Evolutionary conservation across 2,113 vertebrate species (phyloP).

Genomic region (Microcebus griseorufus): DNA sequence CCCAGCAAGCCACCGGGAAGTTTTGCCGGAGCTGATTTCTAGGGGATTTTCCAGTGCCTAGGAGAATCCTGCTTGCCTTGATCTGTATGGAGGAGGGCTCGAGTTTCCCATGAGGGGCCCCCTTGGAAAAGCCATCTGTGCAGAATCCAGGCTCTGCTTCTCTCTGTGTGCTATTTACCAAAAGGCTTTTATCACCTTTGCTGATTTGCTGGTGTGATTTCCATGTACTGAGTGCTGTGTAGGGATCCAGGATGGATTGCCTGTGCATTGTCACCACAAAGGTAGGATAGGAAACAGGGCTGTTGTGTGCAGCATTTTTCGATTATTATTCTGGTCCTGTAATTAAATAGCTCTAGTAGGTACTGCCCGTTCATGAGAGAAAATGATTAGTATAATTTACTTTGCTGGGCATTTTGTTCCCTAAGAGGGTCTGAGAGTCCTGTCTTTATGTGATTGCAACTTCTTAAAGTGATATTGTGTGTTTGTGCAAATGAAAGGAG

Average conservation of each 20-base stretch:
- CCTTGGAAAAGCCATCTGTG: slow-evolving; percentile 85
- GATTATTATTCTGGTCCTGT: slow-evolving; percentile 80
- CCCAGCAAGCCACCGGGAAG: slow-evolving; percentile 84
- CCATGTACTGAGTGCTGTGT: slow-evolving; percentile 85
- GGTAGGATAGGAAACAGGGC: slow-evolving; percentile 90
- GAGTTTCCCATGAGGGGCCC: slow-evolving; percentile 86
- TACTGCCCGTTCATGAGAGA: slow-evolving; percentile 79
- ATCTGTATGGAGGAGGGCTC: slow-evolving; percentile 90
- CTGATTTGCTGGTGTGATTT: slow-evolving; percentile 90
- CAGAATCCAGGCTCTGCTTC: slow-evolving; percentile 86
- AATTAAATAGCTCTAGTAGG: slow-evolving; percentile 81
- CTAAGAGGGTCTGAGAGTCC: slow-evolving; percentile 68
- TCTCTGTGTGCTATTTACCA: slow-evolving; percentile 80
- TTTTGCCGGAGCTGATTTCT: slow-evolving; percentile 87
- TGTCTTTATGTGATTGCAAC: slow-evolving; percentile 75
- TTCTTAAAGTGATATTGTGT: slow-evolving; percentile 81
- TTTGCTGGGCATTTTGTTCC: slow-evolving; percentile 80
- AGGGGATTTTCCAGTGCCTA: slow-evolving; percentile 87
- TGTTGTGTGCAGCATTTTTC: slow-evolving; percentile 81
- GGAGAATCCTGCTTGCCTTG: slow-evolving; percentile 88
- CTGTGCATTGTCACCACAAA: slow-evolving; percentile 99
- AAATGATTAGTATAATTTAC: slow-evolving; percentile 80
- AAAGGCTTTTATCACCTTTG: slow-evolving; percentile 85
- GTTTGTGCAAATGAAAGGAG: slow-evolving; percentile 72
- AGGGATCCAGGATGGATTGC: slow-evolving; percentile 94